These are phyloP conservation scores for Celastrina argiolus DNA, from an alignment of 2,888 invertebrate species.

Conservation along the genomic window DNA sequence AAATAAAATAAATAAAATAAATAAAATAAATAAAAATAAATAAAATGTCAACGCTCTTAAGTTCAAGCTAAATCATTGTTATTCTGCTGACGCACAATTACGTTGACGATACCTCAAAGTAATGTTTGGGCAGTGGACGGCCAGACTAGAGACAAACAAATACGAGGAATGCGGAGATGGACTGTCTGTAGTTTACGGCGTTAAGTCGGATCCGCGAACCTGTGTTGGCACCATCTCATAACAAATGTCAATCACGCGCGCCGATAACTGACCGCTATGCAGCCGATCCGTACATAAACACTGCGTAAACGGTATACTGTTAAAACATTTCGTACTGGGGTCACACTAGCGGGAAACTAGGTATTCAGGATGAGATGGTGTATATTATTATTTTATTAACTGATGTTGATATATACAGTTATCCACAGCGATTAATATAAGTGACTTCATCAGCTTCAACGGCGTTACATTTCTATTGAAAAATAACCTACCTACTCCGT, in stretches of 20 bases:
- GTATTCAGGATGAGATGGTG: neutral
- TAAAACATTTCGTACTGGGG: neutral
- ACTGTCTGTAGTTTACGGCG: conserved; percentile 25
- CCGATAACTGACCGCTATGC: conserved; percentile 22
- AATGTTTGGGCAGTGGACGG: conserved; percentile 22
- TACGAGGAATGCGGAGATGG: conserved; percentile 21
- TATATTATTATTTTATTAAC: neutral
- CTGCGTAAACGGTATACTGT: neutral
- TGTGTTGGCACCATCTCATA: conserved; percentile 34
- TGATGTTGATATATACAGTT: no score
- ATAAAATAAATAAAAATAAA: no score
- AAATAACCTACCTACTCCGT: no score
- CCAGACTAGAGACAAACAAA: conserved; percentile 26
- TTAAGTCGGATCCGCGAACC: conserved; percentile 17
- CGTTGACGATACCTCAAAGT: conserved; percentile 11
- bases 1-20: no score
- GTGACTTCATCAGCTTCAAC: no score
- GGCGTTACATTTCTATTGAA: no score
- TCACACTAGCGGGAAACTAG: neutral
- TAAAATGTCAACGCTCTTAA: no score
- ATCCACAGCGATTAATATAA: no score
- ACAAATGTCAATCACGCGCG: conserved; percentile 40
- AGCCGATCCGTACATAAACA: conserved; percentile 21
- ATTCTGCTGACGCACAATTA: neutral
- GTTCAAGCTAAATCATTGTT: neutral